Percentiles rank a stretch among this genome's conserved stretches.
Conservation (phyloP, 2,888 invertebrate genomes). For the Caenorhabditis sinica region DNA sequence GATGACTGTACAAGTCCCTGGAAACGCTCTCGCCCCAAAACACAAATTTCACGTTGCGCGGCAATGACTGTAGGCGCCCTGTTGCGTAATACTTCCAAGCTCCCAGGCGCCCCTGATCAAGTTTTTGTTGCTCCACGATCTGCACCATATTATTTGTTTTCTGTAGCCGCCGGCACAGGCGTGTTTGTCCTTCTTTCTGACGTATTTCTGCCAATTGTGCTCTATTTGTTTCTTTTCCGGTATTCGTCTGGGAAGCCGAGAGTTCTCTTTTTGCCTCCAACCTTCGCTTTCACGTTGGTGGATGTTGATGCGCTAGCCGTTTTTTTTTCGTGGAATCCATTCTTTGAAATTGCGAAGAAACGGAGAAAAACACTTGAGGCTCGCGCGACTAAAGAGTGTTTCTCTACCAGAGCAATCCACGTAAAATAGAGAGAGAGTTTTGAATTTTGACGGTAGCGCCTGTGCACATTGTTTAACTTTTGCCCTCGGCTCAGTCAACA, state of each 20-base stretch:
- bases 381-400: background rate
- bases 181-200: slow-evolving; percentile 65
- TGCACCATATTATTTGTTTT: slow-evolving; percentile 65
- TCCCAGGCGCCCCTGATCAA: slow-evolving; percentile 42
- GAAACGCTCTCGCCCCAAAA: slow-evolving; percentile 2
- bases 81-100: slow-evolving; percentile 54
- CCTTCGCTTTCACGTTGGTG: slow-evolving; percentile 28
- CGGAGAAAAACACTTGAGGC: background rate
- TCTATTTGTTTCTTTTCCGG: slow-evolving; percentile 67
- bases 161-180: slow-evolving; percentile 38
- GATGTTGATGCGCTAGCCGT: slow-evolving; percentile 25
- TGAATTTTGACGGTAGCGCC: slow-evolving; percentile 28
- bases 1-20: slow-evolving; percentile 23
- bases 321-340: slow-evolving; percentile 16
- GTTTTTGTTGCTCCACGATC: slow-evolving; percentile 63
- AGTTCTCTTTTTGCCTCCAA: slow-evolving; percentile 33
- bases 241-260: slow-evolving; percentile 45
- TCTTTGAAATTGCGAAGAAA: slow-evolving; percentile 15
- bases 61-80: slow-evolving; percentile 1
- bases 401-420: slow-evolving; percentile 36
- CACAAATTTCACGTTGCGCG: slow-evolving; percentile 34
- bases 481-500: slow-evolving; percentile 58
- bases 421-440: slow-evolving; percentile 41
- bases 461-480: slow-evolving; percentile 59
- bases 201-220: slow-evolving; percentile 63